Evolutionary conservation across 2,888 invertebrate genomes (phyloP), one percentile per base, ranked within the genome.

Genomic region (Euproctis similis): DNA sequence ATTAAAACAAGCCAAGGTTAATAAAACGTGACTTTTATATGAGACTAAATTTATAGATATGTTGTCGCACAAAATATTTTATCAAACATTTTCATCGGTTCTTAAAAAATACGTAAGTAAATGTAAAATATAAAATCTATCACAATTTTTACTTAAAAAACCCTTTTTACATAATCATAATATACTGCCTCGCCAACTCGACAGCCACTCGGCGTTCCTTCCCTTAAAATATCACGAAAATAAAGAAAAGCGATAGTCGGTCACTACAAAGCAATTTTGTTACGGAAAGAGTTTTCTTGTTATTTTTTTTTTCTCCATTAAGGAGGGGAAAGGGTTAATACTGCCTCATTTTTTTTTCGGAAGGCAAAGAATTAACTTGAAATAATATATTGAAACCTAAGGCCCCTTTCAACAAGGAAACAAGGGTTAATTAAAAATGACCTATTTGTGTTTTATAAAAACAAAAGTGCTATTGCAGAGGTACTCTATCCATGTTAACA

Each of bases 301-400:
- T 12, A 23, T 8, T 23, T 34, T n/a, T 45, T 45, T 39, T 39
- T 31, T 26, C 8, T 0, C 39, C 37, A 31, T 42, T 40, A 36
- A 32, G 7, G 22, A 8, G 6, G 32, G 27, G 25, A 11, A 8
- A 31, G 41, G 32, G 26, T 23, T 41, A 31, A 45, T 33, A 31
- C 28, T 24, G 9, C 25, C 32, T 24, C 36, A 32, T 48, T 48
- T 28, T 39, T n/a, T n/a, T n/a, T 37, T 34, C 10, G 4, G 10
- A 34, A 28, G 12, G 29, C 38, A n/a, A 36, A 42, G 20, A 42
- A 40, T 26, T 34, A 4, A 46, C 33, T 32, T 40, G 28, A 43
- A 43, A 46, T 43, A 47, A 50, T 40, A 44, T 42, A 51, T 47
- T 47, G 41, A 44, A n/a, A 41, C 36, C 4, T 27, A 17, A n/a